Evolutionary conservation across 2,888 invertebrate genomes (phyloP).

Genomic region (Stegophylla sp.): DNA sequence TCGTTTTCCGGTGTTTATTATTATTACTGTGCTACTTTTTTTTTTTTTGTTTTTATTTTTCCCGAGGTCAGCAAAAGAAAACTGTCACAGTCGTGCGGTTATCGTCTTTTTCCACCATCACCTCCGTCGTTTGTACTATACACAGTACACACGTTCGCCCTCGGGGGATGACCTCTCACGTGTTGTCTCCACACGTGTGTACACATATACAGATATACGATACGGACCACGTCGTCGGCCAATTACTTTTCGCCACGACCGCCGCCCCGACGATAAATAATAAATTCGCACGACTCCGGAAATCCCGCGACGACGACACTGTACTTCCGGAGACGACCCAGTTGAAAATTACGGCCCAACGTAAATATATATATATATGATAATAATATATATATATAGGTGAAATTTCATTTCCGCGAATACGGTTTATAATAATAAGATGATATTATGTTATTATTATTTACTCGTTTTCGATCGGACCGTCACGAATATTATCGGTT

Average conservation of each 20-base stretch:
- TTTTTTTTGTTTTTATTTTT: background rate
- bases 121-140: background rate
- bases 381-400: too few species aligned
- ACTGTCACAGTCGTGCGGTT: background rate
- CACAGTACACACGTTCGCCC: background rate
- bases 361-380: too few species aligned
- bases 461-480: too few species aligned
- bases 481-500: too few species aligned
- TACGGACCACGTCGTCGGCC: background rate
- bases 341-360: too few species aligned
- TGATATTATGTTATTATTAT: too few species aligned
- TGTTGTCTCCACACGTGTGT: background rate
- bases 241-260: background rate
- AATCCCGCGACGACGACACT: background rate
- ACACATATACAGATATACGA: background rate
- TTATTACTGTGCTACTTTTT: background rate
- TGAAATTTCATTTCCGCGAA: too few species aligned
- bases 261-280: background rate
- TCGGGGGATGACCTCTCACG: slow-evolving; percentile 14
- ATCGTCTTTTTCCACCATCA: background rate
- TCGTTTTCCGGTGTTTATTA: slow-evolving; percentile 1
- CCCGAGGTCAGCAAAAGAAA: slow-evolving; percentile 14
- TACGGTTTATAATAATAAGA: too few species aligned
- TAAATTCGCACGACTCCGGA: background rate
- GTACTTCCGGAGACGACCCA: too few species aligned